These are phyloP conservation scores for Conus ventricosus DNA, from an alignment of 1,140 invertebrate genomes.

Conservation along the genomic window DNA sequence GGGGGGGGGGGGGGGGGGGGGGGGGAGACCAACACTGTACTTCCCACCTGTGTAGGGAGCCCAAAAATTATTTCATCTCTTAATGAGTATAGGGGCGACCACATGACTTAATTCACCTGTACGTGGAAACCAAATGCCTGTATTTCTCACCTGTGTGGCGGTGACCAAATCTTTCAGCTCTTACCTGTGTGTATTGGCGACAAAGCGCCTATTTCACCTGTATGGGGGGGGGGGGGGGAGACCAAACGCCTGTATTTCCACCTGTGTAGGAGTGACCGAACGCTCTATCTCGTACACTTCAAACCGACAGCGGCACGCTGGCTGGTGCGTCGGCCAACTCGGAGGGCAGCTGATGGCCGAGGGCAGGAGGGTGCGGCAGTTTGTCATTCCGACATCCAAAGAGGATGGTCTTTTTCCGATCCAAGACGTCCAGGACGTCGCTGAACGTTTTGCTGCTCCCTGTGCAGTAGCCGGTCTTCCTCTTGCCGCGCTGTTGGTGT, in stretches of 20 bases:
- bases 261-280: neutral
- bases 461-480: neutral
- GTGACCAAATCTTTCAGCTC: no score
- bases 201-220: no score
- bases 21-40: no score
- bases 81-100: no score
- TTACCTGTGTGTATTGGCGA: no score
- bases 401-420: neutral
- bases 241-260: neutral
- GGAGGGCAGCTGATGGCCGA: neutral
- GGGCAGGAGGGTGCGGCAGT: neutral
- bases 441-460: neutral
- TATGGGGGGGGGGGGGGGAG: no score
- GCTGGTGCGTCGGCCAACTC: neutral
- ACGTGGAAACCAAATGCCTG: no score
- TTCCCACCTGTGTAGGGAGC: no score
- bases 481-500: neutral
- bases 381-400: neutral
- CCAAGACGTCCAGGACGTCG: neutral
- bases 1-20: no score
- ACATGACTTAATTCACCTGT: no score
- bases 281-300: neutral
- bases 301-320: neutral
- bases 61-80: no score
- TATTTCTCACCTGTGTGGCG: no score